Percentiles rank a stretch among this genome's conserved stretches.
Evolutionary conservation across 1,140 invertebrate genomes (phyloP).

Genomic region (Aplysia californica): DNA sequence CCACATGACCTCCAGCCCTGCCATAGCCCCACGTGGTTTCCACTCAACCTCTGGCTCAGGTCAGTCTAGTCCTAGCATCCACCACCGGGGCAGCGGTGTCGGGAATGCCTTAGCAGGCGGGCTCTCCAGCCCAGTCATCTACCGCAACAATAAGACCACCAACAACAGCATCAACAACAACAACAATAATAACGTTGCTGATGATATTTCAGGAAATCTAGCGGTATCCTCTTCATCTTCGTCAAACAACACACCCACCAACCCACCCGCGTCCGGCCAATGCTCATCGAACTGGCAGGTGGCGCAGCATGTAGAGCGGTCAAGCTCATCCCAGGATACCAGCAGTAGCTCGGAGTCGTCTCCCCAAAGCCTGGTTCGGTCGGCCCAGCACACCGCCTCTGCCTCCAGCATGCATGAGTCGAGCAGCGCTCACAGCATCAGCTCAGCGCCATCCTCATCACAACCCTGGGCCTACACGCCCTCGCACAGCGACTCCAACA

Average conservation of each 20-base stretch:
- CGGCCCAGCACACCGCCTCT: background rate
- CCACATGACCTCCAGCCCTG: no score
- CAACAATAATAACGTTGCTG: no score
- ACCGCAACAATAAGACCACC: no score
- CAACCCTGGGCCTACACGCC: constrained; percentile 18
- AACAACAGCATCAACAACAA: no score
- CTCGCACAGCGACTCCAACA: constrained; percentile 20
- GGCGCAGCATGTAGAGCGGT: constrained; percentile 16
- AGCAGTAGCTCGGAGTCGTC: constrained; percentile 20
- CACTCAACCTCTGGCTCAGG: no score
- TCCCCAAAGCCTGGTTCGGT: constrained; percentile 18
- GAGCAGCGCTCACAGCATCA: constrained; percentile 22
- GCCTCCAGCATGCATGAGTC: constrained; percentile 15
- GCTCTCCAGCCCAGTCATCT: no score
- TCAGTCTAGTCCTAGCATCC: no score
- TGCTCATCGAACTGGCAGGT: constrained; percentile 1
- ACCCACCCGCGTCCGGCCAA: background rate
- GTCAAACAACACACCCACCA: background rate
- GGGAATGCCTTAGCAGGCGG: no score
- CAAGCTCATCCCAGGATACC: constrained; percentile 22
- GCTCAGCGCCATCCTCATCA: constrained; percentile 1
- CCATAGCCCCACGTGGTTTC: no score
- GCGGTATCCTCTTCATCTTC: no score
- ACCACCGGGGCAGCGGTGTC: no score
- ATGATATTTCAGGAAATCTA: no score